Conservation (phyloP, 2,797 vertebrate genomes). For the Lemur catta region DNA sequence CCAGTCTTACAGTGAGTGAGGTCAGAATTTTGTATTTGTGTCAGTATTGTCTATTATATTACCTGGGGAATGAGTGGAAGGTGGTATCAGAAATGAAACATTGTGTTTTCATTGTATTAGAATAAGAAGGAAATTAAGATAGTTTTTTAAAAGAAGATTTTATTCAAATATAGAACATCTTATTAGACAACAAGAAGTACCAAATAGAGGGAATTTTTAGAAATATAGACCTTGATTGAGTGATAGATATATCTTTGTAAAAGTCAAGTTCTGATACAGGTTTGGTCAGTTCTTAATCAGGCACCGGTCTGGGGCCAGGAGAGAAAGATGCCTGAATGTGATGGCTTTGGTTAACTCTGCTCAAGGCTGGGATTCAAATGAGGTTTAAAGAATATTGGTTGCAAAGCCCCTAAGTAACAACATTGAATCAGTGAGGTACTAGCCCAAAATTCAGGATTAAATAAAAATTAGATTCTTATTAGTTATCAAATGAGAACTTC, state of each 20-base stretch:
- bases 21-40: conserved; percentile 49
- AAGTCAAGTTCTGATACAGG: background rate
- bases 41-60: conserved; percentile 26
- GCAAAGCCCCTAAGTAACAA: background rate
- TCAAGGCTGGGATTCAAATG: background rate
- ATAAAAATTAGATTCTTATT: conserved; percentile 21
- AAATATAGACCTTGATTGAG: background rate
- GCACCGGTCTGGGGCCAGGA: background rate
- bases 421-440: background rate
- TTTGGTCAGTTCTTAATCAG: background rate
- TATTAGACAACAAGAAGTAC: background rate
- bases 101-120: background rate
- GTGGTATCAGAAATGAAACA: background rate
- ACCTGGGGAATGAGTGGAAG: background rate
- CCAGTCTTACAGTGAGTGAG: background rate
- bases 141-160: conserved; percentile 19
- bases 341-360: background rate
- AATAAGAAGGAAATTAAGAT: conserved; percentile 28
- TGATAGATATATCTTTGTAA: background rate
- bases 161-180: conserved; percentile 59
- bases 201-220: background rate
- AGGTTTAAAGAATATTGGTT: background rate
- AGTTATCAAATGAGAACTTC: conserved; percentile 49
- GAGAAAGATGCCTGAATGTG: background rate
- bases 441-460: conserved; percentile 7